phyloP scores from a whole-genome alignment of 2,888 invertebrate genomes.

The Andrena praecox region DNA sequence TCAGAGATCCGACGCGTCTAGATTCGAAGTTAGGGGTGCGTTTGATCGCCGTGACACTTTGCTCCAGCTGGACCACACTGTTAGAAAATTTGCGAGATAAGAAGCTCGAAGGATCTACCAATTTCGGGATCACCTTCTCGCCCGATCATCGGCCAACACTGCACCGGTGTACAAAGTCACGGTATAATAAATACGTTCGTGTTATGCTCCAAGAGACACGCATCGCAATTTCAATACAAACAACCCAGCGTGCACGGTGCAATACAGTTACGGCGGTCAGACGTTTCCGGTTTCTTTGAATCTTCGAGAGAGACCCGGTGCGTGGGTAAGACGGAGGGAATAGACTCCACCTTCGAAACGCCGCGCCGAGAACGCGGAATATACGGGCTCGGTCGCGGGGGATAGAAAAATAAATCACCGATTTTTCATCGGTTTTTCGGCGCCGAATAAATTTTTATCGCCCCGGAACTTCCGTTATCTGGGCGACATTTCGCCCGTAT shows the following conservation, averaged over 20 bases:
- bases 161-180: conserved; percentile 52
- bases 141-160: conserved; percentile 31
- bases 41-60: not conserved
- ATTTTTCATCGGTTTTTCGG: conserved; percentile 17
- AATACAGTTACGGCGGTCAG: conserved; percentile 70
- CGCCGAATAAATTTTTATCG: conserved; percentile 33
- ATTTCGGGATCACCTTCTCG: not conserved
- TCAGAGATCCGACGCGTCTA: not conserved
- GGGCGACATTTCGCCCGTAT: conserved; percentile 33
- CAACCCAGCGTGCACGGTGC: conserved; percentile 53
- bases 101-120: no score
- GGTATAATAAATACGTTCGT: conserved; percentile 59
- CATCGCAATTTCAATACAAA: conserved; percentile 66
- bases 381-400: not conserved
- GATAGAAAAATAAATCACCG: not conserved
- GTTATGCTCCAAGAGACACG: conserved; percentile 68
- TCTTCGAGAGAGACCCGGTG: conserved; percentile 39
- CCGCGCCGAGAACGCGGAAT: not conserved
- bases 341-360: conserved; percentile 12
- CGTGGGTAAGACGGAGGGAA: conserved; percentile 38
- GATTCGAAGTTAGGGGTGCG: not conserved
- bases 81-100: no score
- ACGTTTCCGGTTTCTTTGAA: conserved; percentile 69
- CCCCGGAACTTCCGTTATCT: conserved; percentile 33
- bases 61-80: no score